Evolutionary conservation across 2,888 invertebrate species (phyloP), one percentile per base, ranked within the genome.

Genomic region (Elmis aenea): DNA sequence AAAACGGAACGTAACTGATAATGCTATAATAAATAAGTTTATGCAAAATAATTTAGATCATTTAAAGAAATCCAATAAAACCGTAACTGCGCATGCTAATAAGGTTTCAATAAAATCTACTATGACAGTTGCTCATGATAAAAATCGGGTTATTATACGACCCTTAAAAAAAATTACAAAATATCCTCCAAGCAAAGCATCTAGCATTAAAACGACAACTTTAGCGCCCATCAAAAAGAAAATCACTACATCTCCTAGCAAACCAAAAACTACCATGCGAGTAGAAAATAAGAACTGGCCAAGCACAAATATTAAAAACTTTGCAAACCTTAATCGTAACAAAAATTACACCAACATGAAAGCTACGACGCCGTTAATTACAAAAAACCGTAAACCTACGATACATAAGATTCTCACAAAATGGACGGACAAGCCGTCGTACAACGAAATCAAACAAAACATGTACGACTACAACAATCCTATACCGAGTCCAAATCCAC

Each of bases 371-470:
- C 15, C n/a, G 2, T 22, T 18, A 20, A 36, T 29, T 18, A 37
- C 26, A 18, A 33, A 24, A 5, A 27, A 23, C 11, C 26, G 16
- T 25, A 60, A 72, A 43, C 57, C 63, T 2, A 50, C 50, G 1
- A 46, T 58, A 11, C 54, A 58, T 28, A 57, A 71, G 59, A 66
- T 75, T 2, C 47, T 73, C 1, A 75, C 74, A 1, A 73, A 73
- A 62, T 75, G 74, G 75, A 69, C 68, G 1, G 74, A 74, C 45
- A 65, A 66, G 47, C 68, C 71, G 1, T 71, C 70, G 48, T 61
- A 66, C 26, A 67, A 70, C 25, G 70, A 71, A 42, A 58, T 73
- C 5, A 64, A 63, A 42, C 63, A 72, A 41, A 68, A 71, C 44
- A 63, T 68, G 33, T 64, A 64, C 24, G 72, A 74, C 48, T 55